Base-by-base conservation (phyloP, 1,140 invertebrate genomes). In the Drosophila subpulchrella region DNA sequence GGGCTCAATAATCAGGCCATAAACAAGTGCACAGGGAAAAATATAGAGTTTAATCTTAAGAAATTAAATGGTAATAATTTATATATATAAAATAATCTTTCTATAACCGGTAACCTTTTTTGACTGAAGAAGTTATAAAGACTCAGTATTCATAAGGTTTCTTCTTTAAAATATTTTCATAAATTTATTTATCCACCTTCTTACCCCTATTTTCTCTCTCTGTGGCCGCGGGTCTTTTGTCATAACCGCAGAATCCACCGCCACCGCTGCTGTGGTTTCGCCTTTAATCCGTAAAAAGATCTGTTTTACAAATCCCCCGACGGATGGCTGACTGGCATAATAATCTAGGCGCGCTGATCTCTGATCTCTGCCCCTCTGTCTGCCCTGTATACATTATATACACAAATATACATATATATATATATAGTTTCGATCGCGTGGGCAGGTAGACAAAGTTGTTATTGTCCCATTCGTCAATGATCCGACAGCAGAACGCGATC, bases 201-300 rank as follows among this genome's bases (percentile, higher is more conserved):
- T 34, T 7, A 32, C 30, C 42, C 4, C 3, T 3, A 5, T 47
- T 67, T 51, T 66, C 60, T 51, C 46, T 13, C 36, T 4, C 11
- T 68, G 65, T 51, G 27, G 8, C 36, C 30, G 65, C 38, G 27
- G 41, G 60, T 63, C 41, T 75, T 72, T 66, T 75, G 73, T 75
- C 73, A 75, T 66, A 65, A 75, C 73, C 73, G 62, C 72, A 75
- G 62, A 75, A 58, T 59, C 61, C 62, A 59, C 73, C 72, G 48
- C 58, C 47, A 38, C 54, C 47, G 72, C 53, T 75, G 70, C 72
- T 60, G 41, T 70, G 75, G 68, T 41, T 86, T 86, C 78, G 75
- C 62, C 74, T 83, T 79, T 83, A 88, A 86, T 86, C 83, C 79
- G 84, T 88, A 83, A 83, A 86, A 88, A 86, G 79, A 86, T 86